Conservation (phyloP, 2,888 invertebrate genomes). For the Drosophila mercatorum region DNA sequence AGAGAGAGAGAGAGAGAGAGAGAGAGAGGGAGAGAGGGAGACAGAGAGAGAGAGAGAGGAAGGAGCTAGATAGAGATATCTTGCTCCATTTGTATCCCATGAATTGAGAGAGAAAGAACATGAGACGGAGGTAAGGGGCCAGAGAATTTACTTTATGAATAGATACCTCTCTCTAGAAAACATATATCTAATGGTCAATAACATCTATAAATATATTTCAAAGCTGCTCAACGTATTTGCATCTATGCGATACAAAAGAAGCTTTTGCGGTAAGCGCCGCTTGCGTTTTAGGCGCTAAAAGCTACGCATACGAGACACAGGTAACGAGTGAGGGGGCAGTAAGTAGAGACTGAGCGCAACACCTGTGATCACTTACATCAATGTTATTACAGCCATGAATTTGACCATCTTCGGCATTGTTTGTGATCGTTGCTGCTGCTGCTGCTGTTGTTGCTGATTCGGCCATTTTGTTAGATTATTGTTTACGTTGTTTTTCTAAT, state of each 20-base stretch:
- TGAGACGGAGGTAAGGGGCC: not conserved
- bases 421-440: constrained; percentile 31
- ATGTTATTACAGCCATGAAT: constrained; percentile 82
- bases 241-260: not conserved
- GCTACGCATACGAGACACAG: not conserved
- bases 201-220: not conserved
- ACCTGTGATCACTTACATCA: constrained; percentile 76
- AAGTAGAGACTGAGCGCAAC: not conserved
- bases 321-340: not conserved
- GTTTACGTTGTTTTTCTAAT: constrained; percentile 36
- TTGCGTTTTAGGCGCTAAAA: not conserved
- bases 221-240: constrained; percentile 1
- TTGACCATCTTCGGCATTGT: constrained; percentile 74
- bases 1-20: not conserved
- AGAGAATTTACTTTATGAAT: not conserved
- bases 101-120: no score
- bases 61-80: no score
- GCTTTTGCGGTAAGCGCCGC: not conserved
- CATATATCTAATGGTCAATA: not conserved
- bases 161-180: not conserved
- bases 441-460: constrained; percentile 58
- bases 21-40: no score
- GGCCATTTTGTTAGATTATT: constrained; percentile 59
- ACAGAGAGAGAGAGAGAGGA: no score
- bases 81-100: no score